Evolutionary conservation across 2,113 vertebrate species (phyloP).

Genomic region (Glaucidium brasilianum): DNA sequence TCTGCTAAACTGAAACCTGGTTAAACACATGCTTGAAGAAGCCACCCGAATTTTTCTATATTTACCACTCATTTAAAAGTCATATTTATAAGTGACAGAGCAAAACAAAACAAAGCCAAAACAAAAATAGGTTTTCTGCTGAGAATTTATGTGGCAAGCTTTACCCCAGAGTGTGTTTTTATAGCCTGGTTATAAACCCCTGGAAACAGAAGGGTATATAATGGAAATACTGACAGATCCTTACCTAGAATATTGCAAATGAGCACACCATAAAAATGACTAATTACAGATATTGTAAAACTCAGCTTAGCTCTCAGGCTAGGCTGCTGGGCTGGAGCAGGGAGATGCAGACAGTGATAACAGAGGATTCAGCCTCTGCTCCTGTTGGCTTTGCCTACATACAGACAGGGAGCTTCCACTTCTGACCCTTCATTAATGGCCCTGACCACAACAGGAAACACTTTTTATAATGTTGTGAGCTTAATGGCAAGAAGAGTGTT

Average conservation of each 20-base stretch:
- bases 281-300: slow-evolving; percentile 66
- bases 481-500: not conserved
- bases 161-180: slow-evolving; percentile 59
- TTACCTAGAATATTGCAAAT: slow-evolving; percentile 65
- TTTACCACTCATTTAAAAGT: not conserved
- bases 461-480: not conserved
- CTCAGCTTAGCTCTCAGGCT: not conserved
- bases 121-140: slow-evolving; percentile 47
- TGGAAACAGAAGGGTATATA: slow-evolving; percentile 55
- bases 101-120: not conserved
- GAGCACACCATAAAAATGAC: slow-evolving; percentile 57
- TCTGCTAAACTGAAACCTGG: not conserved
- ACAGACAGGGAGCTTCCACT: not conserved
- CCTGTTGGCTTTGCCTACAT: not conserved
- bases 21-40: not conserved
- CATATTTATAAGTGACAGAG: not conserved
- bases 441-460: not conserved
- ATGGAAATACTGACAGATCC: slow-evolving; percentile 68
- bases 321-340: not conserved
- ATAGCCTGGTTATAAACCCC: slow-evolving; percentile 64
- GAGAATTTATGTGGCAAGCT: slow-evolving; percentile 44
- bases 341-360: slow-evolving; percentile 32
- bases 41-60: not conserved
- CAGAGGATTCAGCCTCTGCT: not conserved
- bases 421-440: not conserved